Conservation (phyloP, 1,140 invertebrate genomes). For the Lepidurus couesii region DNA sequence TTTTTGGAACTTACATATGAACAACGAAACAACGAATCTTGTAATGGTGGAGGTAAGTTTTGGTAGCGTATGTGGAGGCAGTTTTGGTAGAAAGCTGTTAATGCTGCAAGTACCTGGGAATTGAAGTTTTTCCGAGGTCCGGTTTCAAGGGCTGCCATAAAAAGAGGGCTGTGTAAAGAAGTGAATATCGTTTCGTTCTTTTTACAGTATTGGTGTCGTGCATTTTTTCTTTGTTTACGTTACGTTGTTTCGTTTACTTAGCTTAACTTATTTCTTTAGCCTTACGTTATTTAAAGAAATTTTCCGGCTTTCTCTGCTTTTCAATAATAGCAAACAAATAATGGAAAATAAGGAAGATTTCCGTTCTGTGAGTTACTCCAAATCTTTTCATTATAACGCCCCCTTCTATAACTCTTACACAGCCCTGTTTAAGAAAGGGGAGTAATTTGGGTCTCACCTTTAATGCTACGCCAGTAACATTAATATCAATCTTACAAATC, state of each 20-base stretch:
- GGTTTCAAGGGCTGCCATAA: not conserved
- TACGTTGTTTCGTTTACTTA: too few species aligned
- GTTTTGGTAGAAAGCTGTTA: not conserved
- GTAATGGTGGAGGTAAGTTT: not conserved
- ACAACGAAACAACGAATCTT: not conserved
- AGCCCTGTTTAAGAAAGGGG: not conserved
- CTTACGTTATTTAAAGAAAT: too few species aligned
- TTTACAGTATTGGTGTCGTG: not conserved
- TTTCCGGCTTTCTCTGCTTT: too few species aligned
- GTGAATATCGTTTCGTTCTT: not conserved
- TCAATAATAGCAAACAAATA: too few species aligned
- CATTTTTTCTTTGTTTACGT: not conserved
- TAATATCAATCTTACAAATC: constrained; percentile 1
- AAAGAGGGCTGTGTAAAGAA: not conserved
- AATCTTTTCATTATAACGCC: not conserved
- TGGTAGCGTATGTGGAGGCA: not conserved
- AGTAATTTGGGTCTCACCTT: not conserved
- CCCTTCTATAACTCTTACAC: not conserved
- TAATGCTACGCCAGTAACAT: not conserved
- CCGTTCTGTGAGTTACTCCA: too few species aligned
- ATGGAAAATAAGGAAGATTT: too few species aligned
- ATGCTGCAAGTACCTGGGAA: not conserved
- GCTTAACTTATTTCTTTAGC: too few species aligned
- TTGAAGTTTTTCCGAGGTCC: not conserved
- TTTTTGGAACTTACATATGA: constrained; percentile 64